A percentile compares a stretch with the other conserved stretches of the same genome.
Evolutionary conservation across 2,888 invertebrate genomes (phyloP).

Genomic region (Eumerus sabulonum): DNA sequence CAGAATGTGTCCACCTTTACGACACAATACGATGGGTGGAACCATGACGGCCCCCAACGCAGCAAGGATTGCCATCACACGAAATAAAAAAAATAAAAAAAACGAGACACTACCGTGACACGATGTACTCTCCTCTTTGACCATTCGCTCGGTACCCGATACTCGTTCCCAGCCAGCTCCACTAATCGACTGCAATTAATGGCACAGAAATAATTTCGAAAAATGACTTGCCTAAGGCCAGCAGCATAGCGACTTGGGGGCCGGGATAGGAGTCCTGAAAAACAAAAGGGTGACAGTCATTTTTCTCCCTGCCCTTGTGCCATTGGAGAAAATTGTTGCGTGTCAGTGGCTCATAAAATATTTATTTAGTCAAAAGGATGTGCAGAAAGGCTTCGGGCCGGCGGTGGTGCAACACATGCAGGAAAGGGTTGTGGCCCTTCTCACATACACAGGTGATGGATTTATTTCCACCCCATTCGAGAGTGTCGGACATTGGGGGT

Average conservation of each 20-base stretch:
- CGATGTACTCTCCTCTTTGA: conserved; percentile 21
- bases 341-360: conserved; percentile 67
- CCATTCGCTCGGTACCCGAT: no score
- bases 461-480: conserved; percentile 52
- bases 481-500: no score
- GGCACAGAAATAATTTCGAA: conserved; percentile 65
- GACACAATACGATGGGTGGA: conserved; percentile 36
- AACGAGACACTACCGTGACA: conserved; percentile 61
- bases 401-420: conserved; percentile 21
- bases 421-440: conserved; percentile 66
- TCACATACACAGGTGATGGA: conserved; percentile 67
- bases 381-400: conserved; percentile 59
- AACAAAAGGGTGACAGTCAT: conserved; percentile 63
- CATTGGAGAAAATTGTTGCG: conserved; percentile 65
- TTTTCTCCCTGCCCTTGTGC: conserved; percentile 31
- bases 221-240: conserved; percentile 28
- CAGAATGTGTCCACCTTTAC: conserved; percentile 36
- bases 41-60: conserved; percentile 20
- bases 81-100: no score
- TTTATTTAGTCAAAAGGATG: conserved; percentile 62
- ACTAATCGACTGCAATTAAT: conserved; percentile 63
- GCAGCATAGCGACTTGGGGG: neutral
- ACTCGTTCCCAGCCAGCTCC: neutral
- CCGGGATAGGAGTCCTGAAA: conserved; percentile 16
- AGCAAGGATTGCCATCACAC: no score